Conservation (phyloP, 2,113 vertebrate species). For the Menura novaehollandiae region DNA sequence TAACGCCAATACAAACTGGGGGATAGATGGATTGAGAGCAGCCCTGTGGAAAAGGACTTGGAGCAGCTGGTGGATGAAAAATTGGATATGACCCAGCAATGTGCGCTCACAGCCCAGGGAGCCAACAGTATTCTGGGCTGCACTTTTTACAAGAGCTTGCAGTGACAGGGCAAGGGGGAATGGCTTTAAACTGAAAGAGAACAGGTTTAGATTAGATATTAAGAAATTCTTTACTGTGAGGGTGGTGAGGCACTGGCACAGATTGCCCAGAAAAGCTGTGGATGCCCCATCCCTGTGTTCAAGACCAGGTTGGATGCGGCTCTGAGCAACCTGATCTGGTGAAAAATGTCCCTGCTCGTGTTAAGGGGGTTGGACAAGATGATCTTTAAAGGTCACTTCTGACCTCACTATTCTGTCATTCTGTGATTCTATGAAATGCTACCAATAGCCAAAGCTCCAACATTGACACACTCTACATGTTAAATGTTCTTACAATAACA, state of each 20-base stretch:
- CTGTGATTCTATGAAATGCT: background rate
- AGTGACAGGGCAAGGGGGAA: background rate
- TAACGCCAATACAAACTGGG: background rate
- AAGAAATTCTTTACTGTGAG: background rate
- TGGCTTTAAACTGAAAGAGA: background rate
- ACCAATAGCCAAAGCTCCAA: background rate
- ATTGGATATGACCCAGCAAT: fast-evolving
- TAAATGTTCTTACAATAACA: background rate
- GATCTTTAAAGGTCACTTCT: background rate
- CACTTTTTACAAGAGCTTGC: background rate
- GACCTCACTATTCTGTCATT: background rate
- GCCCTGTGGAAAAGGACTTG: background rate
- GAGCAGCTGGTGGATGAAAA: background rate
- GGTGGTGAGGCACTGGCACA: background rate
- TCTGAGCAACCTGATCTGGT: background rate
- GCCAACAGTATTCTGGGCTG: background rate
- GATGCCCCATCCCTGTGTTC: background rate
- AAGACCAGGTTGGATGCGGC: background rate
- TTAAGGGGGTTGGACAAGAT: background rate
- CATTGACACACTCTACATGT: background rate
- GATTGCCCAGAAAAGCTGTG: background rate
- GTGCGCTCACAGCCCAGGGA: background rate
- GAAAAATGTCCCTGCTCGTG: background rate
- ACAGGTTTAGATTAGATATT: background rate
- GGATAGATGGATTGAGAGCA: background rate